Evolutionary conservation across 2,113 vertebrate species (phyloP).

Genomic region (Dunckerocampus dactyliophorus): DNA sequence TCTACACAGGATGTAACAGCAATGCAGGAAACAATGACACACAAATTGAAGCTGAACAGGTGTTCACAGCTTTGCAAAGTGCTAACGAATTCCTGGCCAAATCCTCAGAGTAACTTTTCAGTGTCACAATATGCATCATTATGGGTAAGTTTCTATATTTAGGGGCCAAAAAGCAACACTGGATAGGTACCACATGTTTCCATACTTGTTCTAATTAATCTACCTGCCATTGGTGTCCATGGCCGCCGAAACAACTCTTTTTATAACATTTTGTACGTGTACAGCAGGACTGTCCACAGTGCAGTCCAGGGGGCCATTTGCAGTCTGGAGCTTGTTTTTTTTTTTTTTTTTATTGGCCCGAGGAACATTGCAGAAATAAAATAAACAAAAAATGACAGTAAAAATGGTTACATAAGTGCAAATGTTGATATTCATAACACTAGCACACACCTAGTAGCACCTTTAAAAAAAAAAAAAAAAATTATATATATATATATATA

Average conservation of each 20-base stretch:
- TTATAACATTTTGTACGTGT: neutral
- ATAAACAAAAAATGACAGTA: too few relatives aligned
- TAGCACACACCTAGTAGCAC: too few relatives aligned
- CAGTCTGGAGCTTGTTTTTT: too few relatives aligned
- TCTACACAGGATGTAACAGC: conserved; percentile 42
- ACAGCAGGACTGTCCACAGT: neutral
- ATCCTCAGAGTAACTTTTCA: conserved; percentile 39
- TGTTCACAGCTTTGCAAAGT: conserved; percentile 53
- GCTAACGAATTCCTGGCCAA: conserved; percentile 54
- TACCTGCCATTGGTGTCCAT: neutral
- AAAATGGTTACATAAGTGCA: too few relatives aligned
- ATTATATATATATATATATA: too few relatives aligned
- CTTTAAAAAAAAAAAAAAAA: too few relatives aligned
- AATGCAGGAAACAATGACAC: conserved; percentile 9
- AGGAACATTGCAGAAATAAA: too few relatives aligned
- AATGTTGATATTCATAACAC: too few relatives aligned
- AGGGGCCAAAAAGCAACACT: neutral
- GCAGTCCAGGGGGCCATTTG: too few relatives aligned
- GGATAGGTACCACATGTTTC: neutral
- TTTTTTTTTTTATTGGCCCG: too few relatives aligned
- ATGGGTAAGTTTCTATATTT: neutral
- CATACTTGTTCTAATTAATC: neutral
- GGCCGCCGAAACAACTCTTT: neutral
- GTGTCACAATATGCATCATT: conserved; percentile 11
- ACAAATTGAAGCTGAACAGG: conserved; percentile 50